phyloP scores from a whole-genome alignment of 92 coral and sea anemone species.

The Zoanthus sociatus region DNA sequence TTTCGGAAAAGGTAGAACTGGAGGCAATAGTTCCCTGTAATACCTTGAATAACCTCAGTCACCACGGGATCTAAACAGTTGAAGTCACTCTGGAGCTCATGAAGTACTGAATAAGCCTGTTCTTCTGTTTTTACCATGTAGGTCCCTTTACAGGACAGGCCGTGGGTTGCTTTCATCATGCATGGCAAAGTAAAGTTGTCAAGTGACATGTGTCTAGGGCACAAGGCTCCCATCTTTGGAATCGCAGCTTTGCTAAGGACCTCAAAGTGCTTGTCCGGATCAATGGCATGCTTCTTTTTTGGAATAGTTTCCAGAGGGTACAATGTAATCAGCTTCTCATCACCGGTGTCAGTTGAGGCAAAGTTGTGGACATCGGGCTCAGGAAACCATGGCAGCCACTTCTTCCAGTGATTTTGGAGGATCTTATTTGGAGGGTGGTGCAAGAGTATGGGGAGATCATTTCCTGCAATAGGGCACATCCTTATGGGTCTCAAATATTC shows the following conservation, averaged over 20 bases:
- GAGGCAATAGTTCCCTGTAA: constrained; percentile 69
- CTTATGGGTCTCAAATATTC: constrained; percentile 70
- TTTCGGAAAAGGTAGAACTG: constrained; percentile 74
- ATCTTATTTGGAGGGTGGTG: constrained; percentile 68
- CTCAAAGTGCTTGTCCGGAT: constrained; percentile 71
- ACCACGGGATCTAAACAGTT: constrained; percentile 18
- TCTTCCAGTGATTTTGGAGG: constrained; percentile 73
- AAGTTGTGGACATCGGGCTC: constrained; percentile 67
- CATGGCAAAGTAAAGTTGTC: constrained; percentile 69
- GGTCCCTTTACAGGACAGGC: constrained; percentile 73
- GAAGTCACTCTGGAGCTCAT: constrained; percentile 53
- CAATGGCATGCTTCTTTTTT: constrained; percentile 65
- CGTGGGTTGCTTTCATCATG: constrained; percentile 70
- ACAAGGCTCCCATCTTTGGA: constrained; percentile 79
- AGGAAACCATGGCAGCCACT: constrained; percentile 75
- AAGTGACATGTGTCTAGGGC: constrained; percentile 62
- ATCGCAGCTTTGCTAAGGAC: constrained; percentile 75
- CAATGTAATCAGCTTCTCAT: constrained; percentile 66
- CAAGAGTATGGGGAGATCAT: constrained; percentile 77
- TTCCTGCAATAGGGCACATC: constrained; percentile 75
- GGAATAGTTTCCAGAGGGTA: constrained; percentile 76
- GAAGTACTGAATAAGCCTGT: constrained; percentile 62
- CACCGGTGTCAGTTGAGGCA: constrained; percentile 68
- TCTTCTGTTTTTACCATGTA: constrained; percentile 70
- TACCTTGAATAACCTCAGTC: constrained; percentile 60